phyloP scores from a whole-genome alignment of 2,113 vertebrate genomes.

The Gadus macrocephalus region DNA sequence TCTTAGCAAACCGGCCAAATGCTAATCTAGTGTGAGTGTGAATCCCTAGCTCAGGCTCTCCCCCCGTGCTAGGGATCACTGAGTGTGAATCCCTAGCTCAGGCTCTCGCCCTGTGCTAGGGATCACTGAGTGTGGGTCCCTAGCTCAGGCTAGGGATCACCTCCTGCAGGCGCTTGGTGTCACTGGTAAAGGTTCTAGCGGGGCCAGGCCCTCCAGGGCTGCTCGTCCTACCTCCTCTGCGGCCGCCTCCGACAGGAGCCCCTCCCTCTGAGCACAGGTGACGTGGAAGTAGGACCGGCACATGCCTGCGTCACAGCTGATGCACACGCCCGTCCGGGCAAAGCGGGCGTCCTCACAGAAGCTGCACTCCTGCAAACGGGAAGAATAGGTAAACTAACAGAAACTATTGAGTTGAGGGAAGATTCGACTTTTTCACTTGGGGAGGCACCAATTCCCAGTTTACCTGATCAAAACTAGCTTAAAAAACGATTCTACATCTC shows the following conservation, averaged over 20 bases:
- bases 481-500: too few species aligned
- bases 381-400: background rate
- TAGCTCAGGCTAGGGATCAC: too few species aligned
- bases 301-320: slow-evolving; percentile 98
- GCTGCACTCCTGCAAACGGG: slow-evolving; percentile 84
- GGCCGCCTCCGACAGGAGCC: slow-evolving; percentile 94
- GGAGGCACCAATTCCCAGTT: background rate
- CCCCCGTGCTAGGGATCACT: too few species aligned
- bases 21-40: too few species aligned
- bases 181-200: too few species aligned
- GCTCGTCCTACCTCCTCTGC: slow-evolving; percentile 85
- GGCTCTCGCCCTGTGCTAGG: too few species aligned
- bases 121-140: too few species aligned
- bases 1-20: too few species aligned
- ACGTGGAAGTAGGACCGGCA: slow-evolving; percentile 97
- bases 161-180: too few species aligned
- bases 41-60: too few species aligned
- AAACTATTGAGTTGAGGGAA: background rate
- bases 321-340: slow-evolving; percentile 94
- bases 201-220: background rate
- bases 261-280: slow-evolving; percentile 96
- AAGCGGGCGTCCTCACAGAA: slow-evolving; percentile 96
- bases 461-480: background rate
- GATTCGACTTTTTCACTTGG: background rate
- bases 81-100: too few species aligned